Evolutionary conservation across 2,888 invertebrate species (phyloP).

Genomic region (Atethmia centrago): DNA sequence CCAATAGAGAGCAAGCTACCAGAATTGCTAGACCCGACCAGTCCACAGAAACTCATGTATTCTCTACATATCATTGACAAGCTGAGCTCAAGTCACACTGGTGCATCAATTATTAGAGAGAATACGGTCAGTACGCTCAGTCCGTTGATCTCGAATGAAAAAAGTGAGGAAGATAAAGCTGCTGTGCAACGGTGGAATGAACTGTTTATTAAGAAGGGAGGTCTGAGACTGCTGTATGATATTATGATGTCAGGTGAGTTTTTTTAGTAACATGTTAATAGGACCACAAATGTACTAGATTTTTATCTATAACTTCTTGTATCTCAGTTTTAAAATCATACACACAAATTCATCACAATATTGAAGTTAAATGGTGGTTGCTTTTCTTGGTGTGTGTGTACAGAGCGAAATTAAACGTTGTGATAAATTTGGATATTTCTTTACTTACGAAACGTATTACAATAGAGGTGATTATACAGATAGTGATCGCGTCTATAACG

Average conservation of each 20-base stretch:
- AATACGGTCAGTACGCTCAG: conserved; percentile 64
- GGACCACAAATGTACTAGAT: not conserved
- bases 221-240: conserved; percentile 96
- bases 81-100: conserved; percentile 81
- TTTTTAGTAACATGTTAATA: not conserved
- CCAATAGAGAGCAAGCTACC: conserved; percentile 92
- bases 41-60: conserved; percentile 98
- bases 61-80: conserved; percentile 96
- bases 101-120: conserved; percentile 77
- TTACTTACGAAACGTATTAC: too few relatives aligned
- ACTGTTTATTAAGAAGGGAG: conserved; percentile 96
- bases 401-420: too few relatives aligned
- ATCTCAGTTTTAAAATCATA: not conserved
- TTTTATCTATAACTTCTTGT: not conserved
- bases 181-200: conserved; percentile 92
- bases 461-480: too few relatives aligned
- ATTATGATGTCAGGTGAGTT: conserved; percentile 96
- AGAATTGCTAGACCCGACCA: conserved; percentile 95
- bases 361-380: not conserved
- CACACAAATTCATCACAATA: too few relatives aligned
- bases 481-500: too few relatives aligned
- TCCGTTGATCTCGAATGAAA: conserved; percentile 68
- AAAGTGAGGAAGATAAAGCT: conserved; percentile 82
- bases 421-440: too few relatives aligned
- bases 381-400: too few relatives aligned